Percentiles rank a stretch among this genome's conserved stretches.
Conservation (phyloP, 2,888 invertebrate genomes). For the Eilema caniola region DNA sequence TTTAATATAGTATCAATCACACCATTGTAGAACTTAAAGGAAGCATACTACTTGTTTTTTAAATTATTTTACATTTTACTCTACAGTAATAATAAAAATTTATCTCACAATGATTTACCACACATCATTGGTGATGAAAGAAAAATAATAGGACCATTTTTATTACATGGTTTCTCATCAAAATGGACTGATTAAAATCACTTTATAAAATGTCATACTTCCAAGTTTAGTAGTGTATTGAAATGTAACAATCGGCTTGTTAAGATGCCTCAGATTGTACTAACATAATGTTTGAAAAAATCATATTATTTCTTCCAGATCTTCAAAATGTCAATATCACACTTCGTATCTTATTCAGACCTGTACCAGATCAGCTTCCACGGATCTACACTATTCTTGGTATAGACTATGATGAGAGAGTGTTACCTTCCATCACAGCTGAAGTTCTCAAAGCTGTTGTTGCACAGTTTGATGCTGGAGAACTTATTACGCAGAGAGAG, state of each 20-base stretch:
- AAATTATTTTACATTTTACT: no score
- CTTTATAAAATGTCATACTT: not conserved
- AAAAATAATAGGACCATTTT: not conserved
- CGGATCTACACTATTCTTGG: slow-evolving; percentile 98
- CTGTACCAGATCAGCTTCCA: slow-evolving; percentile 96
- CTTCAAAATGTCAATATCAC: slow-evolving; percentile 99
- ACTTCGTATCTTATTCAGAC: slow-evolving; percentile 98
- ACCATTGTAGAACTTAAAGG: no score
- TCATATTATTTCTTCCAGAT: slow-evolving; percentile 88
- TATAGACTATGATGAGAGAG: slow-evolving; percentile 99
- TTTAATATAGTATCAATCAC: no score
- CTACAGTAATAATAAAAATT: no score
- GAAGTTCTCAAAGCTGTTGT: slow-evolving; percentile 99
- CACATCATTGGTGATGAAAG: not conserved
- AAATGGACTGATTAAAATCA: not conserved
- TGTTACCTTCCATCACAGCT: slow-evolving; percentile 98
- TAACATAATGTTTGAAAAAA: not conserved
- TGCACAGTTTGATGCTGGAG: slow-evolving; percentile 99
- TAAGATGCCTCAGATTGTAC: not conserved
- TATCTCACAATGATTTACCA: not conserved
- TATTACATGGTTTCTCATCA: not conserved
- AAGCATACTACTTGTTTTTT: no score
- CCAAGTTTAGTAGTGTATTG: not conserved
- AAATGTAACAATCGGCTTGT: not conserved
- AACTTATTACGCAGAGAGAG: slow-evolving; percentile 99